Evolutionary conservation across 2,888 invertebrate species (phyloP), one percentile per base, ranked within the genome.

Genomic region (Molanna angustata): DNA sequence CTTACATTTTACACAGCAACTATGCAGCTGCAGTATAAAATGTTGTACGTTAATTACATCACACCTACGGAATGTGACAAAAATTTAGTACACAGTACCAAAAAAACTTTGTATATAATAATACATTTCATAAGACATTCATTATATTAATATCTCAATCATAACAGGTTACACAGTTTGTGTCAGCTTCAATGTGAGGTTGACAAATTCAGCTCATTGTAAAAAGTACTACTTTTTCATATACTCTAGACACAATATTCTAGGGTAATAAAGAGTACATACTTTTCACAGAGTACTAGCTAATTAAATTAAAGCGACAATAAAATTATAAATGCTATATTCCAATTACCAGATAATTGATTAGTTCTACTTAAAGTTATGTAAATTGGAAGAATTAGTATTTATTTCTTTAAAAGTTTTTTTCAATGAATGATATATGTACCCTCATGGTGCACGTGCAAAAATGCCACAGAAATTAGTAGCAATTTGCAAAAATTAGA

Each of bases 61-160:
- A 19, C 52, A 57, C 53, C 22, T 40, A 49, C 49, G 58, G 55
- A 58, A 53, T 58, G 58, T 56, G 52, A 48, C 40, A 52, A 49
- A 49, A 56, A 46, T 52, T 54, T 52, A 54, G 59, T 59, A 57
- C 59, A 57, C 54, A 49, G 59, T 59, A 59, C 56, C 54, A 59
- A 59, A 59, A 50, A 52, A 52, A 41, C 52, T 46, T 54, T 52
- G 59, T 54, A 59, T 59, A 54, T 57, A 57, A 54, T 57, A 57
- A 57, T 57, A 53, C 52, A 57, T 52, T 42, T 49, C 54, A 57
- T 55, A 52, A 54, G 54, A 57, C 49, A 54, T 51, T 54, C 51
- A 49, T n/a, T n/a, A n/a, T 54, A 45, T 53, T 54, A 22, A 50
- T 39, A 45, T 43, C 40, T 49, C 46, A 39, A 51, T 54, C 39